Base-by-base conservation (phyloP, 1,140 invertebrate species). In the Odontomachus brunneus region DNA sequence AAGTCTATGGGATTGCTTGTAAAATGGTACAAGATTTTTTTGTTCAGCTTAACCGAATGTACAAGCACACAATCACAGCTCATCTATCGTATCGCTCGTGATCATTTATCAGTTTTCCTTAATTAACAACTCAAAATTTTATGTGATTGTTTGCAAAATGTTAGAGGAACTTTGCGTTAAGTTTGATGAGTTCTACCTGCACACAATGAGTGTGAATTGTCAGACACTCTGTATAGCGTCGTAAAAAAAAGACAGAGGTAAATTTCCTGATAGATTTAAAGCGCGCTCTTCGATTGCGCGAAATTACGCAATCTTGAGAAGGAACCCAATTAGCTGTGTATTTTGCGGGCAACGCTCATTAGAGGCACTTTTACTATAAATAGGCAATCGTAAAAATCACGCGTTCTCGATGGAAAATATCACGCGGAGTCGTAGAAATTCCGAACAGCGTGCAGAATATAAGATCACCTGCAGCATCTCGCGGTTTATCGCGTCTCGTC, bases 321-420 rank as follows among this genome's bases (percentile, higher is more conserved):
- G n/a, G 33, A 63, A 78, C 69, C 69, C 57, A 78, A 78, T 78
- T 78, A 57, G 51, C 51, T 55, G 63, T 38, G 17, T 19, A 38
- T 57, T 67, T 22, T 51, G 22, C 63, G 22, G 69, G 24, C 63
- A 55, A 78, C 33, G 24, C 57, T 19, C 63, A 44, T 78, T 69
- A 57, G 48, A 78, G 19, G 75, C 33, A 78, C 69, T 69, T 69
- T 78, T 44, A 33, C 63, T 49, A 78, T 78, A 67, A 78, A 78
- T 69, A 78, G 75, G 17, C 69, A 78, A 80, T 80, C 69, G 69
- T 29, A 48, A 22, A 65, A 22, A 51, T 69, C 63, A 57, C 15
- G 22, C 55, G 57, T 80, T 49, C 69, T 80, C 22, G 24, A 69
- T 44, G 29, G n/a, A 51, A 63, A n/a, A 38, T 69, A 29, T 44